Conservation (phyloP, 2,113 vertebrate genomes). For the Gopherus flavomarginatus region DNA sequence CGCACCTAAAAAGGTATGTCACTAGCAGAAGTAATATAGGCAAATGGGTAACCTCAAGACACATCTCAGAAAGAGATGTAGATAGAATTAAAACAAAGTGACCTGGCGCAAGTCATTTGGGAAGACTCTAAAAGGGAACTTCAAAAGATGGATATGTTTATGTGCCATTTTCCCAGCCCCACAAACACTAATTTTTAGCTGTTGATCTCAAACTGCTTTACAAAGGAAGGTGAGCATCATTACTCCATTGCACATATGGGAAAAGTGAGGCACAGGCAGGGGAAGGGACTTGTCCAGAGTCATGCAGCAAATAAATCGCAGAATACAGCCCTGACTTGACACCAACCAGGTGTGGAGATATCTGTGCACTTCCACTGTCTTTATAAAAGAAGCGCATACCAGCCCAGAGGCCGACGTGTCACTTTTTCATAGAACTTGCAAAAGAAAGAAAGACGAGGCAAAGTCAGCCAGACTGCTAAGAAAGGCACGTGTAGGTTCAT, state of each 20-base stretch:
- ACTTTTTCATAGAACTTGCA: neutral
- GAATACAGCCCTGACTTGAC: neutral
- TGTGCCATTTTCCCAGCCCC: neutral
- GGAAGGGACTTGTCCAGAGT: neutral
- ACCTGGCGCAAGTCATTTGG: neutral
- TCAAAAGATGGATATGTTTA: neutral
- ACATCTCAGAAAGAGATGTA: neutral
- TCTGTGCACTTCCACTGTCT: neutral
- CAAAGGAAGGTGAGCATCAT: neutral
- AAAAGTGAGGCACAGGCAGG: neutral
- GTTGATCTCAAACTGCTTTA: neutral
- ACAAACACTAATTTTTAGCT: too few species aligned
- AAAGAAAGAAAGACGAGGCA: neutral
- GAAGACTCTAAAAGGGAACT: neutral
- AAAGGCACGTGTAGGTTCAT: neutral
- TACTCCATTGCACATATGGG: neutral
- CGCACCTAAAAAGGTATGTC: neutral
- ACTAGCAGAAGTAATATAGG: neutral
- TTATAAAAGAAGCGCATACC: neutral
- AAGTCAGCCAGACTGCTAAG: neutral
- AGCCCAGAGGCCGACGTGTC: neutral
- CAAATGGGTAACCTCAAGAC: neutral
- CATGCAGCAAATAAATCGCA: neutral
- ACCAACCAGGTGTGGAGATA: neutral
- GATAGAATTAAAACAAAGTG: neutral